These are phyloP conservation scores for Syndactyla subalaris DNA, from an alignment of 2,797 vertebrate genomes.

Conservation along the genomic window DNA sequence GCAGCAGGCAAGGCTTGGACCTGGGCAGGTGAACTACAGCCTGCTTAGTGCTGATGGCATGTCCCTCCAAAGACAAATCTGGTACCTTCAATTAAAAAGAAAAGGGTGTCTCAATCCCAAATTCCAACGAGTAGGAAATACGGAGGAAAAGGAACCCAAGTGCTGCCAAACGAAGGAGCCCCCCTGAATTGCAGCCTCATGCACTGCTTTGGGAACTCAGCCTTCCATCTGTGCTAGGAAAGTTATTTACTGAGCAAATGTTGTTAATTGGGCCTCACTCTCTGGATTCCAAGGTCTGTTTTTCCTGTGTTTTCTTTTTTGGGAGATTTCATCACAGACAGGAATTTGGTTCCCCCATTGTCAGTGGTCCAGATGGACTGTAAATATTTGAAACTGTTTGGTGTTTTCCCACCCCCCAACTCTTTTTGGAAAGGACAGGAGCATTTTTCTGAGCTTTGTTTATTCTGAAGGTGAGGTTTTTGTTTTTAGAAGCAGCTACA, in stretches of 20 bases:
- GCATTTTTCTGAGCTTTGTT: background rate
- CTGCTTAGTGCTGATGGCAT: background rate
- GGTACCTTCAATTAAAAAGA: no score
- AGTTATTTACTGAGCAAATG: background rate
- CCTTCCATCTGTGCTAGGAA: background rate
- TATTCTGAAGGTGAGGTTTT: background rate
- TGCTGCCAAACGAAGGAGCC: background rate
- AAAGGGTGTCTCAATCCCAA: background rate
- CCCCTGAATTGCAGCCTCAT: accelerated
- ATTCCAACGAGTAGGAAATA: background rate
- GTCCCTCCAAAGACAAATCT: background rate
- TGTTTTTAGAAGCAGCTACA: background rate
- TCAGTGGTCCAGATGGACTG: background rate
- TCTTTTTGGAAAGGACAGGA: background rate
- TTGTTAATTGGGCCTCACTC: background rate
- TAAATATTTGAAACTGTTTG: background rate
- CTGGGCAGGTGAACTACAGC: background rate
- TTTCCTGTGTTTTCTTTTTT: background rate
- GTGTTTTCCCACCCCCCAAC: accelerated
- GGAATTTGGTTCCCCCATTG: background rate
- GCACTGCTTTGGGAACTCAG: background rate
- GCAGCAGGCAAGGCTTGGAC: no score
- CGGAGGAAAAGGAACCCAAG: accelerated
- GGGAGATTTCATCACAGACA: background rate
- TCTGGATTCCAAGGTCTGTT: background rate